Base-by-base conservation (phyloP, 2,113 vertebrate species). In the Syngnathus floridae region DNA sequence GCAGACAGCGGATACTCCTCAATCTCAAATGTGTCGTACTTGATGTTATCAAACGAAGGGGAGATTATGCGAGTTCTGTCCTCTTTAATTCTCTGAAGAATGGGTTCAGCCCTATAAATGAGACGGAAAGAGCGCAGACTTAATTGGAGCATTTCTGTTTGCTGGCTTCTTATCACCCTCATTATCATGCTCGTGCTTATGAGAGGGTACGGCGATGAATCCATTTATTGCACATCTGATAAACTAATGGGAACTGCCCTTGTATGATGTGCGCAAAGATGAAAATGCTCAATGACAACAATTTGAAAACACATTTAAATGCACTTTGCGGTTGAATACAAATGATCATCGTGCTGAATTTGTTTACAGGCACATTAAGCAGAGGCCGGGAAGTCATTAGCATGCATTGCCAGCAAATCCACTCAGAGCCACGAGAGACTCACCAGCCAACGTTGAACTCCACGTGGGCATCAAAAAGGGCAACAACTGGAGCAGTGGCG, bases 41-140 rank as follows among this genome's bases (percentile, higher is more conserved):
- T 98, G 82, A 98, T 99, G 85, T 98, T 98, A 84, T 98, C 97
- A 8, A 99, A 99, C 0, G 96, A 98, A 0, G 96, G 95, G 1
- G 95, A 99, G 83, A 99, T 94, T 2, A 99, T 92, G 66, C 94
- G 91, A 1, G 92, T 98, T 79, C 94, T 90, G 87, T 99, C 93
- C 82, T 98, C 95, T 81, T 97, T 91, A 83, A 99, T 99, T 73
- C 95, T 93, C 54, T 89, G 88, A 48, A 98, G 94, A 48, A 98
- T 91, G 0, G 97, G 97, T 82, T 99, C 97, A 22, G 95, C 95
- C 97, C 97, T 98, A 72, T 36, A 69, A 74, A 83, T 43, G 62
- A 64, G 62, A 31, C 51, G 74, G 64, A 81, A 35, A 74, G 17
- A 77, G 67, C 57, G 46, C 52, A 0, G 70, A 69, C 81, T 72